phyloP scores from a whole-genome alignment of 2,888 invertebrate genomes.

The Bombylius major region DNA sequence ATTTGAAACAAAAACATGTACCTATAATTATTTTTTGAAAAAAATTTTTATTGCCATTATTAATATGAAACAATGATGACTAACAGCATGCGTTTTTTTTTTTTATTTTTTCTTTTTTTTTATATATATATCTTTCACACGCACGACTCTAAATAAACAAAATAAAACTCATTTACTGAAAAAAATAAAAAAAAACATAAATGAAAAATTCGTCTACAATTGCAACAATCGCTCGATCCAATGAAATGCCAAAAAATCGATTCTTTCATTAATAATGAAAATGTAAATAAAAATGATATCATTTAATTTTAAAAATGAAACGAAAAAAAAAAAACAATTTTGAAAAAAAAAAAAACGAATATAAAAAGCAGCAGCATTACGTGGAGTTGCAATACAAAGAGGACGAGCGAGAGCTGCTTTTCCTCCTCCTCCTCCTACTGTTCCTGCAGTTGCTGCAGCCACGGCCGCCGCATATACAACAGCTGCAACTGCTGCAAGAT shows the following conservation, averaged over 20 bases:
- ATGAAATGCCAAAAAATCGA: no score
- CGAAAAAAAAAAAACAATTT: slow-evolving; percentile 4
- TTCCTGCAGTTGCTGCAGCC: slow-evolving; percentile 43
- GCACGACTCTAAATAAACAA: slow-evolving; percentile 12
- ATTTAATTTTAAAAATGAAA: slow-evolving; percentile 3
- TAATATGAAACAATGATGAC: slow-evolving; percentile 12
- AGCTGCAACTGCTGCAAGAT: slow-evolving; percentile 27
- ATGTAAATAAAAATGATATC: not conserved
- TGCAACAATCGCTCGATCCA: slow-evolving; percentile 14
- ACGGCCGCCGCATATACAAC: slow-evolving; percentile 44
- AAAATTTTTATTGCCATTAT: not conserved
- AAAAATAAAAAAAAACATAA: no score
- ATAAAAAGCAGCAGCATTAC: slow-evolving; percentile 58
- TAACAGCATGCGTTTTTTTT: slow-evolving; percentile 20
- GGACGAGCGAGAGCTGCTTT: slow-evolving; percentile 58
- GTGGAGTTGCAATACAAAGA: slow-evolving; percentile 74
- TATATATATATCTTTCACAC: slow-evolving; percentile 5
- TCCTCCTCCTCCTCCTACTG: slow-evolving; percentile 43
- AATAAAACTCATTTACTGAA: not conserved
- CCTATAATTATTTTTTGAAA: no score
- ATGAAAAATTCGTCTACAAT: no score
- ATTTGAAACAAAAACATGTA: no score
- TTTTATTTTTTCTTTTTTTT: slow-evolving; percentile 20
- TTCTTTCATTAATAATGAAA: slow-evolving; percentile 3
- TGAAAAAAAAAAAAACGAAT: no score